Percentiles rank a stretch among this genome's conserved stretches.
These are phyloP conservation scores for Eupithecia vulgata DNA, from an alignment of 2,888 invertebrate species.

Conservation along the genomic window DNA sequence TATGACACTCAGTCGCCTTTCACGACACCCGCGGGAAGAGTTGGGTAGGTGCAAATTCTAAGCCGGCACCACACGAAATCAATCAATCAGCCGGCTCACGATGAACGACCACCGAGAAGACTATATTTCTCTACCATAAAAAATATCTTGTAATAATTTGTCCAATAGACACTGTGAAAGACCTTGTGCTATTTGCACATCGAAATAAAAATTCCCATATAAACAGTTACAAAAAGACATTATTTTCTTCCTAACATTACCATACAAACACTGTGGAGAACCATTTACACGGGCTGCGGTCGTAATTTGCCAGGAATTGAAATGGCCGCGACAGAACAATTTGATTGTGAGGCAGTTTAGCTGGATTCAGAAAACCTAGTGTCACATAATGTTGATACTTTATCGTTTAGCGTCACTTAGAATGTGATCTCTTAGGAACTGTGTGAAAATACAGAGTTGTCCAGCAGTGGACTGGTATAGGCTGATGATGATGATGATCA, in stretches of 20 bases:
- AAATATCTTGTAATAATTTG: not conserved
- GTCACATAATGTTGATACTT: slow-evolving; percentile 68
- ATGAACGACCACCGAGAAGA: no score
- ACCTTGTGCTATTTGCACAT: not conserved
- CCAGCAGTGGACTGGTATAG: no score
- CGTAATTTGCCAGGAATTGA: slow-evolving; percentile 48
- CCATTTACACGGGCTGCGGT: slow-evolving; percentile 38
- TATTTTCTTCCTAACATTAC: slow-evolving; percentile 41
- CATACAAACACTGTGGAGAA: slow-evolving; percentile 44
- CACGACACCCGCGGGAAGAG: no score
- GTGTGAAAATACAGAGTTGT: slow-evolving; percentile 21
- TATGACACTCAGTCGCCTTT: no score
- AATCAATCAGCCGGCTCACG: no score
- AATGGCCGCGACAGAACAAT: slow-evolving; percentile 49
- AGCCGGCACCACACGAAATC: no score
- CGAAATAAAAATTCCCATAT: slow-evolving; percentile 12
- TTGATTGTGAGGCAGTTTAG: slow-evolving; percentile 56
- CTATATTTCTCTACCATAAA: no score
- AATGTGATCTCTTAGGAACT: slow-evolving; percentile 30
- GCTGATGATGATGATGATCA: no score
- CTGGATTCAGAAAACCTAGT: slow-evolving; percentile 59
- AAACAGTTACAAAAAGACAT: slow-evolving; percentile 25
- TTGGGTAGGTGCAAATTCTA: no score
- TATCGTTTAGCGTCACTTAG: slow-evolving; percentile 58
- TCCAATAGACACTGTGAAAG: not conserved